These are phyloP conservation scores for Bombylius major DNA, from an alignment of 2,888 invertebrate genomes.

Conservation along the genomic window DNA sequence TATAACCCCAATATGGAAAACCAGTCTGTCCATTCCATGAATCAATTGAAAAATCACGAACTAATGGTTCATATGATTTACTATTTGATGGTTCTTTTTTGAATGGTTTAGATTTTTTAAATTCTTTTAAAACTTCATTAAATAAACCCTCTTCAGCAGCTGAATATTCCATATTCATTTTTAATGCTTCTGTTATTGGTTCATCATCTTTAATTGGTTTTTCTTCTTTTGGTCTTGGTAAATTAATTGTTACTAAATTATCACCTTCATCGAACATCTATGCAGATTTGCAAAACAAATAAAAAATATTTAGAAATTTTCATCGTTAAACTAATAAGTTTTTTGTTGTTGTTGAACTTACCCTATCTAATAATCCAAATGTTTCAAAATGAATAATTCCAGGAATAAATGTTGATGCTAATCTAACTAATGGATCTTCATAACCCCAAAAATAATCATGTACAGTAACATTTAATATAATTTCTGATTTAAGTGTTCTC, in stretches of 20 bases:
- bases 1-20: slow-evolving; percentile 53
- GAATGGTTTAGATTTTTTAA: neutral
- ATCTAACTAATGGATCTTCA: slow-evolving; percentile 55
- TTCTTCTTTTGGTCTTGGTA: slow-evolving; percentile 32
- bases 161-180: slow-evolving; percentile 2
- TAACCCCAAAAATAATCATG: slow-evolving; percentile 73
- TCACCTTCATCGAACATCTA: slow-evolving; percentile 52
- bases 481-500: slow-evolving; percentile 42
- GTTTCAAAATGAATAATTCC: slow-evolving; percentile 68
- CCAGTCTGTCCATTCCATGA: slow-evolving; percentile 53
- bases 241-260: slow-evolving; percentile 44
- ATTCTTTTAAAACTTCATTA: slow-evolving; percentile 35
- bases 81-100: slow-evolving; percentile 22
- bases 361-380: slow-evolving; percentile 71
- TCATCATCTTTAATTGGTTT: slow-evolving; percentile 18
- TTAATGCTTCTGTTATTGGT: slow-evolving; percentile 7
- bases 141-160: slow-evolving; percentile 22
- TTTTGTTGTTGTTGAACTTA: slow-evolving; percentile 33
- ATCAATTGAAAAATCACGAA: slow-evolving; percentile 42
- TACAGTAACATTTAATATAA: slow-evolving; percentile 51
- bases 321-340: neutral
- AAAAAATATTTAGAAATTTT: neutral
- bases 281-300: slow-evolving; percentile 2
- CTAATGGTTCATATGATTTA: slow-evolving; percentile 19
- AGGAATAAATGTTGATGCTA: slow-evolving; percentile 59